Evolutionary conservation across 37 sponge, comb jelly and placozoan genomes (phyloP), one percentile per base, ranked within the genome.

Genomic region (Halichondria panicea): DNA sequence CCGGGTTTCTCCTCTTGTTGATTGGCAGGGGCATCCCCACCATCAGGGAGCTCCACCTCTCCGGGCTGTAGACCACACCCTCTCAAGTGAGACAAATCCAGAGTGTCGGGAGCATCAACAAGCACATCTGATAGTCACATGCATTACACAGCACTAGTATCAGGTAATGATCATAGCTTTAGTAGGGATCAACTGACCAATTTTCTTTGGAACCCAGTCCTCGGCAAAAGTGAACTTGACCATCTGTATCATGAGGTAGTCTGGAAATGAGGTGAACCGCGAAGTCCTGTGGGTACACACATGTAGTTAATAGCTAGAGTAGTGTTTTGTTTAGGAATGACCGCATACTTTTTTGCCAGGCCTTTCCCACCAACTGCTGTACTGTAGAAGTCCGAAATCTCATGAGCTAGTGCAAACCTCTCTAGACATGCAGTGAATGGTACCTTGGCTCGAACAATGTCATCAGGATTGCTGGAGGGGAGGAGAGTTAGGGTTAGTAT

Each of bases 201-300:
- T 73, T 78, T 97, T 97, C 67, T 82, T 84, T 1, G 97, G 97
- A 11, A 75, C 75, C 97, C 97, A 97, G 75, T 93, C 89, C 15
- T 91, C 88, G 19, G 66, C 84, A 4, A 97, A 32, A n/a, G 87
- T 68, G 68, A 97, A 97, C 63, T 88, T 88, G 39, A 75, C 81
- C 71, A 91, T 54, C 56, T 97, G 97, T 0, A 97, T 56, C 77
- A 97, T 67, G 48, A 97, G 80, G 42, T 97, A 97, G 25, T 91
- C 87, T 0, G 97, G 97, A 65, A 97, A 97, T 22, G 94, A 72
- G 21, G 59, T 54, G n/a, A 97, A 78, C 0, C 73, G 67, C 15
- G 81, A 73, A 25, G 79, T 86, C 78, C 80, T 89, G 70, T 38
- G 50, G 33, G 34, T 15, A 12, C 4, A 8, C 4, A 72, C 22